Evolutionary conservation across 2,113 vertebrate species (phyloP).

Genomic region (Philantomba maxwellii): DNA sequence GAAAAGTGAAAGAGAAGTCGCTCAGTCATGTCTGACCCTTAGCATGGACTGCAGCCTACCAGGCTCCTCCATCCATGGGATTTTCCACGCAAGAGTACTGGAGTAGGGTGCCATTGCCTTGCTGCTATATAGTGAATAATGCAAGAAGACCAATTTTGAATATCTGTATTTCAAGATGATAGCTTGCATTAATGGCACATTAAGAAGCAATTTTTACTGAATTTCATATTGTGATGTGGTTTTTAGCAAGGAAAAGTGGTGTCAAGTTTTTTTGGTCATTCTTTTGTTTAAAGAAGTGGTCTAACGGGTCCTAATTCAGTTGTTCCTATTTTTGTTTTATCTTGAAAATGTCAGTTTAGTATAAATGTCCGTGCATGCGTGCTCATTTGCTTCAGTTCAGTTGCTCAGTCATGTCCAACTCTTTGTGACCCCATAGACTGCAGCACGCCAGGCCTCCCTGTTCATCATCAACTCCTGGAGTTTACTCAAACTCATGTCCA

Average conservation of each 20-base stretch:
- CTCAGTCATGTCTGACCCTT: no score
- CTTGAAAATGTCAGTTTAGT: neutral
- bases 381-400: neutral
- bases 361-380: neutral
- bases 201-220: neutral
- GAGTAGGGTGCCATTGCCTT: no score
- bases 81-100: no score
- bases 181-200: neutral
- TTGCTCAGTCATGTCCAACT: neutral
- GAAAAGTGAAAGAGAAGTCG: no score
- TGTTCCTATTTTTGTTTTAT: neutral
- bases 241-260: neutral
- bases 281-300: neutral
- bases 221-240: neutral
- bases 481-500: neutral
- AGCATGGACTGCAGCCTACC: no score
- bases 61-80: no score
- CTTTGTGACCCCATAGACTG: neutral
- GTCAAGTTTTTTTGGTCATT: neutral
- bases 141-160: neutral
- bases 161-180: neutral
- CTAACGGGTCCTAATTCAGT: neutral
- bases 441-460: neutral
- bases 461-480: neutral
- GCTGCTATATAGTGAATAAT: neutral